These are phyloP conservation scores for Lagodon rhomboides DNA, from an alignment of 2,797 vertebrate genomes.

Conservation along the genomic window DNA sequence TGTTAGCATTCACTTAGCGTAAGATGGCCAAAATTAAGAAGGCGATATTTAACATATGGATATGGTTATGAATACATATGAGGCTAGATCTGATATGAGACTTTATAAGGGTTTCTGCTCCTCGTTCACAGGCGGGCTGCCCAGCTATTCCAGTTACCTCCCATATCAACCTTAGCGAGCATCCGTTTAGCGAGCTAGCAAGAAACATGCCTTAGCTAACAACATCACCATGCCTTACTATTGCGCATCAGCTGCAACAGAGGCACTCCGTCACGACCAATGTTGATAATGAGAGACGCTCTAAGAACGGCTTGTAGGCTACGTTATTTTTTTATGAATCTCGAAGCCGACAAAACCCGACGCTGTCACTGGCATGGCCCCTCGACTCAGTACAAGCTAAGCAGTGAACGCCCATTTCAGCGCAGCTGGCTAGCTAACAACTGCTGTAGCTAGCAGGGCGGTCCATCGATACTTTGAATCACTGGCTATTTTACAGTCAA, in stretches of 20 bases:
- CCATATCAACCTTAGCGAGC: constrained; percentile 31
- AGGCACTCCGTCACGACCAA: not conserved
- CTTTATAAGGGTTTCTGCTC: not conserved
- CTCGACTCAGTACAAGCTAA: constrained; percentile 47
- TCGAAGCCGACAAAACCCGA: constrained; percentile 13
- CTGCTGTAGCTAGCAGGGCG: constrained; percentile 67
- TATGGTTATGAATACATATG: fast-evolving
- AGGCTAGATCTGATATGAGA: not conserved
- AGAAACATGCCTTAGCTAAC: constrained; percentile 33
- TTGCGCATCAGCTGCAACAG: constrained; percentile 32
- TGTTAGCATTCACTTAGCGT: not conserved
- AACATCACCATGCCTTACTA: constrained; percentile 36
- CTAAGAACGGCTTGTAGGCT: not conserved
- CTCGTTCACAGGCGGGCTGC: constrained; percentile 12
- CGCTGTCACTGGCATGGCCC: constrained; percentile 30
- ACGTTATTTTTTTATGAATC: not conserved
- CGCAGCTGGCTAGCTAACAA: constrained; percentile 73
- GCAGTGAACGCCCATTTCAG: constrained; percentile 84
- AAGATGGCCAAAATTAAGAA: not conserved
- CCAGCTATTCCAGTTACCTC: constrained; percentile 35
- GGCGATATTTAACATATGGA: too few species aligned
- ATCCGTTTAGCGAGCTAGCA: constrained; percentile 54
- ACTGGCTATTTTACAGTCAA: not conserved
- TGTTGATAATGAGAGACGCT: not conserved
- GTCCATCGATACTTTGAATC: constrained; percentile 35